Evolutionary conservation across 2,888 invertebrate genomes (phyloP), one percentile per base, ranked within the genome.

Genomic region (Keiferia lycopersicella): DNA sequence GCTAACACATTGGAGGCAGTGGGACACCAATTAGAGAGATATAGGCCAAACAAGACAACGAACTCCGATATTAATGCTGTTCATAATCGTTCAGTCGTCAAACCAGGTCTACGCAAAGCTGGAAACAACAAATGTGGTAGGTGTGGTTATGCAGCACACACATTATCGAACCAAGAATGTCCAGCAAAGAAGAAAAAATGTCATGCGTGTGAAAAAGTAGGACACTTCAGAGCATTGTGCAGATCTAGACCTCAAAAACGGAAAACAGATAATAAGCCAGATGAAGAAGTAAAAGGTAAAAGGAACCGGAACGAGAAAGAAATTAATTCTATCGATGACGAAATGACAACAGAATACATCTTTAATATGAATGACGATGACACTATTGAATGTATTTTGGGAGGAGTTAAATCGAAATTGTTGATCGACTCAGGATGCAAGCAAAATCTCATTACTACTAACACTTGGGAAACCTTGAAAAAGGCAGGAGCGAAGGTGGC

Each of bases 191-290:
- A 38, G 12, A 30, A 58, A 0, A 67, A 60, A 22, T 72, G 72
- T 65, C 48, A 61, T 18, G 4, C 1, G 1, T 71, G 71, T 64
- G 68, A 63, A 10, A 64, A 64, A 41, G 1, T 34, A 22, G 67
- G 69, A 0, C 69, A 69, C 60, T 69, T 64, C 45, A 26, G 22
- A 0, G 38, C 41, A 11, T 50, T 57, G 0, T 65, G 68, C 38
- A 65, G 41, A 61, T 48, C 53, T n/a, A 20, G 51, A 53, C 59
- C 53, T 18, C 22, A 20, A 22, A 64, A 63, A 53, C 30, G 58
- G 58, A 60, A 41, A 56, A 3, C 18, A 0, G 50, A 53, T 11
- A 0, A 64, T 20, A 64, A 51, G 16, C 51, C 1, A 41, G 14
- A 48, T 48, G 45, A 14, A 39, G 64, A 60, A 6, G 6, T 26